Base-by-base conservation (phyloP, 37 sponge, comb jelly and placozoan species). In the Cladorhizidae sp. region DNA sequence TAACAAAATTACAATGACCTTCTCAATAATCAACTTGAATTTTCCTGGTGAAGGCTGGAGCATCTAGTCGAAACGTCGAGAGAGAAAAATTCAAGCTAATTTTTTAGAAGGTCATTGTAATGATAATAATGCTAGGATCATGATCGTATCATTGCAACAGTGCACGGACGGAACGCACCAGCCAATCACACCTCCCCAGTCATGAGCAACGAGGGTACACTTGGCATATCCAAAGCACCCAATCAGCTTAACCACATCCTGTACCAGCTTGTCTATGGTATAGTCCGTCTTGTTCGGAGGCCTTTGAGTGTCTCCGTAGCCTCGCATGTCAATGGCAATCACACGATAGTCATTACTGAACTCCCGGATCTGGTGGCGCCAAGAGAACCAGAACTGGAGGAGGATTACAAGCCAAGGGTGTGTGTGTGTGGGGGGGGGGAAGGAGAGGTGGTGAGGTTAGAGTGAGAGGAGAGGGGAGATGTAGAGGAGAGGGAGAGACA, bases 321-420 rank as follows among this genome's bases (percentile, higher is more conserved):
- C 95, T 55, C 95, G 80, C 85, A 94, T 73, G 77, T 94, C 95
- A 49, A 94, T 70, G 67, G 95, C 95, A 3, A 94, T 84, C 20
- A 85, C 88, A 77, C 59, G 85, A 73, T 88, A 90, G 64, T 94
- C 88, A 51, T 83, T 94, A 62, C 75, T 67, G 75, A 94, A 90
- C 57, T 87, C 95, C 40, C 63, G 84, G 61, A 94, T 36, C 91
- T 94, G 95, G 68, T 88, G 78, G n/a, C 91, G 85, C 95, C 95
- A 94, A 8, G 88, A 90, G 40, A 82, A 94, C 95, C 95, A 94
- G 74, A 94, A 94, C 91, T 92, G 75, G 42, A 9, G 9, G 49
- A 45, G 49, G 9, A n/a, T n/a, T n/a, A n/a, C n/a, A n/a, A n/a
- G 9, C 8, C 8, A 45, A 45, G 49, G 9, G 49, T 45, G 49